A percentile compares a stretch with the other conserved stretches of the same genome.
Conservation (phyloP, 2,797 vertebrate genomes). For the Cetoscarus ocellatus region DNA sequence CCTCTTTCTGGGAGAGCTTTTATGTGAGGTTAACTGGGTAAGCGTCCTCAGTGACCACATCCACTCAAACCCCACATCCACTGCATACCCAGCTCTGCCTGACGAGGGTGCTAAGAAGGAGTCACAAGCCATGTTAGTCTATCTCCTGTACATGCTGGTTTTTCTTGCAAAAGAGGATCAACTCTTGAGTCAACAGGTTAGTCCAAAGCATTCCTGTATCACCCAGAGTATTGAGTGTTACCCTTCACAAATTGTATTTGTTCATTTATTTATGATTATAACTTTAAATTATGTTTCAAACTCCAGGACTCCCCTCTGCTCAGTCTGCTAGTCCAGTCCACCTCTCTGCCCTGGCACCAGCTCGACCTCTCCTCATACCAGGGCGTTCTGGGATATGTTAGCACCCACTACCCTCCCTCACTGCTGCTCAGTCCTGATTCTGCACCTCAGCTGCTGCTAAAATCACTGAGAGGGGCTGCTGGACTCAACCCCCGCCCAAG, state of each 20-base stretch:
- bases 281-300: neutral
- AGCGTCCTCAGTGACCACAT: slow-evolving; percentile 92
- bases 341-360: slow-evolving; percentile 93
- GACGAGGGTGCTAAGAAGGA: slow-evolving; percentile 57
- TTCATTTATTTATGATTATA: neutral
- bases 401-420: slow-evolving; percentile 92
- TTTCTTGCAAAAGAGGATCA: slow-evolving; percentile 94
- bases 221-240: neutral
- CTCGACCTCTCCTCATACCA: slow-evolving; percentile 92
- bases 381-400: slow-evolving; percentile 91
- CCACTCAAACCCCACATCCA: slow-evolving; percentile 79
- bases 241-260: neutral
- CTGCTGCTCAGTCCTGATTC: slow-evolving; percentile 88
- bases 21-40: slow-evolving; percentile 98
- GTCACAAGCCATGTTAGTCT: slow-evolving; percentile 92
- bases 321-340: slow-evolving; percentile 92
- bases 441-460: slow-evolving; percentile 88
- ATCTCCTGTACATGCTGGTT: slow-evolving; percentile 94
- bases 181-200: slow-evolving; percentile 87
- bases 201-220: slow-evolving; percentile 28
- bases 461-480: slow-evolving; percentile 90
- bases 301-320: slow-evolving; percentile 91
- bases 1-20: slow-evolving; percentile 92
- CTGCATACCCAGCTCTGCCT: slow-evolving; percentile 68
- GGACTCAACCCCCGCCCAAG: slow-evolving; percentile 87